A percentile compares a stretch with the other conserved stretches of the same genome.
These are phyloP conservation scores for Pediacus dermestoides DNA, from an alignment of 2,888 invertebrate genomes.

Conservation along the genomic window DNA sequence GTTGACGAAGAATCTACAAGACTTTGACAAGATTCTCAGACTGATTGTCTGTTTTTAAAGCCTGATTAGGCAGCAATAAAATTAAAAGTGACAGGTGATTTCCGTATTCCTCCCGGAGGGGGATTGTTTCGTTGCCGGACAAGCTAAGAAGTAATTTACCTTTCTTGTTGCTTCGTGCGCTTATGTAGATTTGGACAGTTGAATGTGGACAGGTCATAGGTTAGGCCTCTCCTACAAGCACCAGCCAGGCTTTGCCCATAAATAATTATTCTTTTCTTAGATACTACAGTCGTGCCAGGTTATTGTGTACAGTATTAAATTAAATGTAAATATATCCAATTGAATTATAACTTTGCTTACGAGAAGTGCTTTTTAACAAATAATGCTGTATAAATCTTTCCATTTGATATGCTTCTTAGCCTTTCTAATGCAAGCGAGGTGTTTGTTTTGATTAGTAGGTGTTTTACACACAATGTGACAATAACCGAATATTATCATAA, in stretches of 20 bases:
- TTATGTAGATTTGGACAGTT: slow-evolving; percentile 26
- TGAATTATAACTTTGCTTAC: too few species aligned
- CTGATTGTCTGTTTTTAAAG: slow-evolving; percentile 22
- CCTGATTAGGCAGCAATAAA: slow-evolving; percentile 18
- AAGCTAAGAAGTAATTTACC: slow-evolving; percentile 5
- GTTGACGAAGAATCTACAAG: too few species aligned
- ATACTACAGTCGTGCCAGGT: slow-evolving; percentile 16
- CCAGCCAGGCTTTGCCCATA: slow-evolving; percentile 19
- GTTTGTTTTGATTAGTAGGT: too few species aligned
- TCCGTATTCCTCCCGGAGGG: slow-evolving; percentile 12
- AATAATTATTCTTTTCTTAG: slow-evolving; percentile 23
- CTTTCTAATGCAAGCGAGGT: too few species aligned
- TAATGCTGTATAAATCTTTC: too few species aligned
- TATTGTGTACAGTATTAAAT: slow-evolving; percentile 23
- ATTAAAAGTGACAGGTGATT: slow-evolving; percentile 23
- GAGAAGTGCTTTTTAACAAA: too few species aligned
- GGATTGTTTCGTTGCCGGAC: too few species aligned
- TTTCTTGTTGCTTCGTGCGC: slow-evolving; percentile 15
- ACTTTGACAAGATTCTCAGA: slow-evolving; percentile 16
- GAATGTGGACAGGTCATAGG: slow-evolving; percentile 34
- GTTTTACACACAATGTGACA: too few species aligned
- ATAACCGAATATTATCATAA: too few species aligned
- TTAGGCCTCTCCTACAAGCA: slow-evolving; percentile 23
- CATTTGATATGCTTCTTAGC: too few species aligned
- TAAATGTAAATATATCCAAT: too few species aligned